Conservation (phyloP, 2,113 vertebrate species). For the Cyrtonyx montezumae region DNA sequence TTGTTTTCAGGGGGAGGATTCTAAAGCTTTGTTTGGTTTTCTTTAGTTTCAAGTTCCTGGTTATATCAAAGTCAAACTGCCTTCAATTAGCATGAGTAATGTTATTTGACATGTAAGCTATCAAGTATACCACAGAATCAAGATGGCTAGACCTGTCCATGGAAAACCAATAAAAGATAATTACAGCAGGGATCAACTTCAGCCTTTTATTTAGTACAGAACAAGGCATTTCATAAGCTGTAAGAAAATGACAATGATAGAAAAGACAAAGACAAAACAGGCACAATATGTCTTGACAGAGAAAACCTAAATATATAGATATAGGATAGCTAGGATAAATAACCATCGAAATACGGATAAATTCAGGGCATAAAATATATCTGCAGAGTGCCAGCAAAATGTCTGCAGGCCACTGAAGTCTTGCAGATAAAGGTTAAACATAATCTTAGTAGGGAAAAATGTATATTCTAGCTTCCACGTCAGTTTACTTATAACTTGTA, state of each 20-base stretch:
- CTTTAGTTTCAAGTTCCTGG: neutral
- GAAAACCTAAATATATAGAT: neutral
- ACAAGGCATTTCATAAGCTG: neutral
- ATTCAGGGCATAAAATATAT: neutral
- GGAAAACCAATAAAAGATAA: neutral
- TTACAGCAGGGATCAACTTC: neutral
- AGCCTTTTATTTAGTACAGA: neutral
- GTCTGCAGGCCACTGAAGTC: neutral
- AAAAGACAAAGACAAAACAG: neutral
- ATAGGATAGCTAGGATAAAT: neutral
- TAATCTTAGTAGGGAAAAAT: neutral
- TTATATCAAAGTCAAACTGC: neutral
- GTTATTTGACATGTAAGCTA: neutral
- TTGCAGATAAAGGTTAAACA: neutral
- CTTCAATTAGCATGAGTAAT: neutral
- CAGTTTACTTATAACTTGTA: neutral
- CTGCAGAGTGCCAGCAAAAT: neutral
- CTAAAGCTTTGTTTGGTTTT: neutral
- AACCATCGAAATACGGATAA: neutral
- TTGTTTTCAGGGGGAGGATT: neutral
- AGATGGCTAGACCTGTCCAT: neutral
- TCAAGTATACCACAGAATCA: neutral
- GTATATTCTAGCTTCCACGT: rapidly evolving
- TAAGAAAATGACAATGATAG: neutral
- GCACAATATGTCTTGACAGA: rapidly evolving